phyloP scores from a whole-genome alignment of 2,888 invertebrate species.

The Nycteola revayana region DNA sequence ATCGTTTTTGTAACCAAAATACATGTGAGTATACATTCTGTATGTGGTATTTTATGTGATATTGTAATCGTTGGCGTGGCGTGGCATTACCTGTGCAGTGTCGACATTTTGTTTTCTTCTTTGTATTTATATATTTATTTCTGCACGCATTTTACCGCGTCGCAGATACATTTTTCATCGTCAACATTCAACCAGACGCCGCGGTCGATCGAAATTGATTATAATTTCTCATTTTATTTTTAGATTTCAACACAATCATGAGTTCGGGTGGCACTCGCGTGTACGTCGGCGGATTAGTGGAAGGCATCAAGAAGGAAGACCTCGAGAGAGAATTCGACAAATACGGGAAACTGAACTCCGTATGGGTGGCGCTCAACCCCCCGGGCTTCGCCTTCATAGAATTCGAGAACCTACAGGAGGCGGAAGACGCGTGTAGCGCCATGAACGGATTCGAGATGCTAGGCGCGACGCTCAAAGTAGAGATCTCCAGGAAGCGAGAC shows the following conservation, averaged over 20 bases:
- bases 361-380: constrained; percentile 97
- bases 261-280: constrained; percentile 87
- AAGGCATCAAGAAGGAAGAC: constrained; percentile 95
- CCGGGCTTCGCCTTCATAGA: constrained; percentile 97
- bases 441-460: constrained; percentile 94
- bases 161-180: constrained; percentile 14
- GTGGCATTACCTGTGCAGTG: constrained; percentile 68
- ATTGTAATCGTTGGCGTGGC: constrained; percentile 47
- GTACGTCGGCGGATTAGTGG: constrained; percentile 94
- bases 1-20: constrained; percentile 46
- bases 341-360: constrained; percentile 94
- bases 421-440: constrained; percentile 93
- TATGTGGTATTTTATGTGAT: constrained; percentile 22
- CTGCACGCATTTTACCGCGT: constrained; percentile 28
- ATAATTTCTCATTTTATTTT: constrained; percentile 30
- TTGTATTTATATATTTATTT: constrained; percentile 68
- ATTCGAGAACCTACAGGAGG: constrained; percentile 93
- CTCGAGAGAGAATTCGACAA: constrained; percentile 95
- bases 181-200: background rate
- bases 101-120: constrained; percentile 78
- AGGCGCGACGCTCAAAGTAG: constrained; percentile 93
- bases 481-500: constrained; percentile 91
- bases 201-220: background rate
- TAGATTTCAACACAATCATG: constrained; percentile 57
- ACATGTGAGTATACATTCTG: constrained; percentile 57